Conservation (phyloP, 2,888 invertebrate genomes). For the Catocala fraxini region DNA sequence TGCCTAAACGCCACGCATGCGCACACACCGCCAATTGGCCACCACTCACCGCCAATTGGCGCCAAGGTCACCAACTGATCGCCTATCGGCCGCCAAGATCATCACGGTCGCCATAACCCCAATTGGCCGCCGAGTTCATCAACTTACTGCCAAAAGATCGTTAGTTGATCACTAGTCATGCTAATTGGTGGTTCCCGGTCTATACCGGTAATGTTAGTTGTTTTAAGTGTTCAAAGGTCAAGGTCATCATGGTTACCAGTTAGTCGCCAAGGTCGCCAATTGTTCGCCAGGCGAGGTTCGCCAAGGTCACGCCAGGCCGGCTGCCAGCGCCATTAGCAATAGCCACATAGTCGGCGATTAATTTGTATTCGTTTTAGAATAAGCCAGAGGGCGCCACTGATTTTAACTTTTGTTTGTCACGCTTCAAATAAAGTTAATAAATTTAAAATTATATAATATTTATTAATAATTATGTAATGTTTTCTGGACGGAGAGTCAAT, state of each 20-base stretch:
- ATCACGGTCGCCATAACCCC: constrained; percentile 40
- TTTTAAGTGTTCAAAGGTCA: constrained; percentile 51
- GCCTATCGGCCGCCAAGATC: constrained; percentile 40
- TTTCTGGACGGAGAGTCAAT: constrained; percentile 86
- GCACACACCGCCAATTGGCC: constrained; percentile 37
- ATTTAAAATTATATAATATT: constrained; percentile 73
- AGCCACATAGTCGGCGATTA: constrained; percentile 86
- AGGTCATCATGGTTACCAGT: constrained; percentile 43
- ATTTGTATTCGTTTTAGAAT: constrained; percentile 87
- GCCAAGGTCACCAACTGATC: constrained; percentile 54
- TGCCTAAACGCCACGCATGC: constrained; percentile 67
- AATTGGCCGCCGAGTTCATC: constrained; percentile 51
- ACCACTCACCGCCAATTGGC: constrained; percentile 48
- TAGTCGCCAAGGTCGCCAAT: constrained; percentile 49
- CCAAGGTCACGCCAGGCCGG: constrained; percentile 58
- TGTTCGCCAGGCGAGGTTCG: constrained; percentile 22
- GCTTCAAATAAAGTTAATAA: constrained; percentile 82
- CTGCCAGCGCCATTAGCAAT: constrained; percentile 80
- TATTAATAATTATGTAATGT: constrained; percentile 77
- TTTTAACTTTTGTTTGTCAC: constrained; percentile 75
- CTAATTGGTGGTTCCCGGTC: constrained; percentile 53
- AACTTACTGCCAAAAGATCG: constrained; percentile 61
- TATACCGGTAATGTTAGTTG: constrained; percentile 45
- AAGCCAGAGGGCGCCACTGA: constrained; percentile 80
- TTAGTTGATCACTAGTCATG: constrained; percentile 57